phyloP scores from a whole-genome alignment of 2,888 invertebrate species.

The Ormyrus nitidulus region DNA sequence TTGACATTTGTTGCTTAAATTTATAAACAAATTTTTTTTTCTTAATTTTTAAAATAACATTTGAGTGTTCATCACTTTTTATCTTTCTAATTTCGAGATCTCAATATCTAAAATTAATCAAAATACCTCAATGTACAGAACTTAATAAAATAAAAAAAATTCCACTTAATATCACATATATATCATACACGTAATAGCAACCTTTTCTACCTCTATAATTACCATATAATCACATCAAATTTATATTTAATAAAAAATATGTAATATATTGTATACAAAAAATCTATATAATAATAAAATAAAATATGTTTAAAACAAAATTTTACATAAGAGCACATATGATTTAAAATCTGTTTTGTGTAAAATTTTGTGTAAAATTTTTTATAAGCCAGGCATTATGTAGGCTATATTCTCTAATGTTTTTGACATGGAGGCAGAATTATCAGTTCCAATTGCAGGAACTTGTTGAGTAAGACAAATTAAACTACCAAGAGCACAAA shows the following conservation, averaged over 20 bases:
- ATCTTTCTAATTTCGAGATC: too few species aligned
- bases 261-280: constrained; percentile 32
- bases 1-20: too few species aligned
- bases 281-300: constrained; percentile 44
- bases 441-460: constrained; percentile 78
- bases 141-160: constrained; percentile 12
- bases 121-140: not conserved
- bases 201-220: constrained; percentile 8
- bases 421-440: constrained; percentile 77
- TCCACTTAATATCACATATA: constrained; percentile 13
- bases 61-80: too few species aligned
- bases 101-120: not conserved
- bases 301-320: constrained; percentile 46
- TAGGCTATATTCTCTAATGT: constrained; percentile 96
- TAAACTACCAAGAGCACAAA: constrained; percentile 93
- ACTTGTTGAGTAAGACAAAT: constrained; percentile 90
- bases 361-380: not conserved
- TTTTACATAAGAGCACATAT: constrained; percentile 19
- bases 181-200: constrained; percentile 33
- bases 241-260: constrained; percentile 13
- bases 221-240: not conserved
- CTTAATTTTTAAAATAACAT: too few species aligned
- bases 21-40: too few species aligned
- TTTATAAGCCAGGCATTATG: constrained; percentile 79
- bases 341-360: constrained; percentile 18